These are phyloP conservation scores for Temnothorax ravouxi DNA, from an alignment of 2,888 invertebrate species.

Conservation along the genomic window DNA sequence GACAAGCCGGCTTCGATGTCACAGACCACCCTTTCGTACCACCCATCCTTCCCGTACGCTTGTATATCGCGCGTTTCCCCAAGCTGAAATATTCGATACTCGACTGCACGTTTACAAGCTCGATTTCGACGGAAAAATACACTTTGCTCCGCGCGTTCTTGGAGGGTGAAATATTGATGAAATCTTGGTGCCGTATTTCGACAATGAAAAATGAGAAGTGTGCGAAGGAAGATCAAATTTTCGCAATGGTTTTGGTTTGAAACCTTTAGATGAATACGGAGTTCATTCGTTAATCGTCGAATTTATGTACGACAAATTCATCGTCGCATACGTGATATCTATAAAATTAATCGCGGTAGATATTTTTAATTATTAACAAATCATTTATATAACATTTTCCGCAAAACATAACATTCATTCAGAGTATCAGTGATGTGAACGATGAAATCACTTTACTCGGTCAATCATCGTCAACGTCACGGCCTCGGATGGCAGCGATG, in stretches of 20 bases:
- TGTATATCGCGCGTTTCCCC: constrained; percentile 68
- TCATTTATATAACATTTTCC: background rate
- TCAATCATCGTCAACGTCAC: constrained; percentile 27
- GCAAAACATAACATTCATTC: background rate
- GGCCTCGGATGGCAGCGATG: background rate
- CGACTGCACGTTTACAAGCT: constrained; percentile 47
- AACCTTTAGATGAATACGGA: background rate
- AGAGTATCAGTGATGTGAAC: background rate
- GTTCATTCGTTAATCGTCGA: background rate
- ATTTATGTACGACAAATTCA: background rate
- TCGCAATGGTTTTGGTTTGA: background rate
- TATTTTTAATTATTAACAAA: background rate
- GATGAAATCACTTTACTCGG: background rate
- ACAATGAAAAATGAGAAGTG: background rate
- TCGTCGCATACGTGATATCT: background rate
- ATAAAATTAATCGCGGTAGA: background rate
- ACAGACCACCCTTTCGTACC: constrained; percentile 63
- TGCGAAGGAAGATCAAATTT: background rate
- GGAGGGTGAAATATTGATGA: constrained; percentile 30
- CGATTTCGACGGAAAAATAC: constrained; percentile 47
- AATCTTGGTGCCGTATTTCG: background rate
- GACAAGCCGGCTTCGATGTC: constrained; percentile 77
- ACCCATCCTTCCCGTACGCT: constrained; percentile 44
- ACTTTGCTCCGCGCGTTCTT: constrained; percentile 29
- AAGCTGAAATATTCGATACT: constrained; percentile 68